Percentiles rank a stretch among this genome's conserved stretches.
Evolutionary conservation across 2,888 invertebrate genomes (phyloP).

Genomic region (Encarsia formosa): DNA sequence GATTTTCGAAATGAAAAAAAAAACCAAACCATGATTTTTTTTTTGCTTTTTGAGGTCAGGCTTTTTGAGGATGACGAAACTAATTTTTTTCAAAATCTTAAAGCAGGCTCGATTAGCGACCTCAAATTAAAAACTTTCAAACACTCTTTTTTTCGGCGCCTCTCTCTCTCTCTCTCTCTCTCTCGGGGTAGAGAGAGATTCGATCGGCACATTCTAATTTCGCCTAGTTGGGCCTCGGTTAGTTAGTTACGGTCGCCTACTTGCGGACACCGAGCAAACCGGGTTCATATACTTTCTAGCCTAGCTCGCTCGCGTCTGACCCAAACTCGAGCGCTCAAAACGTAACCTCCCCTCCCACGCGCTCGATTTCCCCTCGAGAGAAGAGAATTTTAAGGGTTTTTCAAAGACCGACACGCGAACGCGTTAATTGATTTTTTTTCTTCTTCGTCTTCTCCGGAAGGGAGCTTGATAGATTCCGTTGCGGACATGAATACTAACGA

Average conservation of each 20-base stretch:
- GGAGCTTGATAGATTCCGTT: too few species aligned
- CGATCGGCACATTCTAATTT: conserved; percentile 40
- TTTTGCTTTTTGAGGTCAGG: too few species aligned
- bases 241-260: conserved; percentile 40
- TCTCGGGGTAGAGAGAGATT: not conserved
- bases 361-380: conserved; percentile 22
- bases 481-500: too few species aligned
- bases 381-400: too few species aligned
- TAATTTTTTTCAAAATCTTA: too few species aligned
- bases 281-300: conserved; percentile 23
- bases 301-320: conserved; percentile 20
- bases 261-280: conserved; percentile 24
- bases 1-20: too few species aligned
- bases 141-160: not conserved
- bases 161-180: not conserved
- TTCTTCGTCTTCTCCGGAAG: too few species aligned
- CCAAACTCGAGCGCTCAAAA: conserved; percentile 23
- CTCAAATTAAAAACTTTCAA: not conserved
- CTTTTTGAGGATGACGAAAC: too few species aligned
- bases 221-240: conserved; percentile 37
- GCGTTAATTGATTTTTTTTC: too few species aligned
- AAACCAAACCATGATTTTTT: too few species aligned
- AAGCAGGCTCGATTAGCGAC: too few species aligned
- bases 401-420: too few species aligned
- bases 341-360: conserved; percentile 25